phyloP scores from a whole-genome alignment of 92 coral and sea anemone genomes.

The Montipora capitata region DNA sequence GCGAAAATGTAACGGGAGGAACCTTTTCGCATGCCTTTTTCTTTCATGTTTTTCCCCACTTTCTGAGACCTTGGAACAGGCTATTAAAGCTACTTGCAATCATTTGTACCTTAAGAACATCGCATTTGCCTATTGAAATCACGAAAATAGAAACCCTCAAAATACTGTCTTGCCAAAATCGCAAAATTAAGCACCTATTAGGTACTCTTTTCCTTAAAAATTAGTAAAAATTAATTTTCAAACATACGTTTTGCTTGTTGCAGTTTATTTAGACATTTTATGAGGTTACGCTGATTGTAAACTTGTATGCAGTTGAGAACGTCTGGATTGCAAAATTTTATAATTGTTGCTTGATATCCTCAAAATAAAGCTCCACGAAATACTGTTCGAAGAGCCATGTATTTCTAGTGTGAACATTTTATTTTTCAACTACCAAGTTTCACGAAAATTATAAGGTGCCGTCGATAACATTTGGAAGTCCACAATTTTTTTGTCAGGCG shows the following conservation, averaged over 20 bases:
- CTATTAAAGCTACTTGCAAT: no score
- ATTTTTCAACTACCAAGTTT: conserved; percentile 4
- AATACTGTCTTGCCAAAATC: conserved; percentile 4
- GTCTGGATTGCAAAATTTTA: conserved; percentile 2
- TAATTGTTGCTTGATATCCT: conserved; percentile 10
- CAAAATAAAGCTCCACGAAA: background rate
- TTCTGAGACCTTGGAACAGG: no score
- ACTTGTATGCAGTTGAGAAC: background rate
- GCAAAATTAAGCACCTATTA: conserved; percentile 7
- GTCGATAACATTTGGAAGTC: background rate
- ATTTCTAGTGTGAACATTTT: conserved; percentile 2
- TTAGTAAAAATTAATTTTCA: no score
- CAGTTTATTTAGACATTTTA: no score
- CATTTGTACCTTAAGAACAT: background rate
- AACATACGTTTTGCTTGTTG: no score
- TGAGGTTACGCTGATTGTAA: background rate
- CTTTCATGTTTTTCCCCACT: background rate
- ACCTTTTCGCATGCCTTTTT: conserved; percentile 9
- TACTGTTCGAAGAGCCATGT: conserved; percentile 10
- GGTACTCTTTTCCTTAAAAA: background rate
- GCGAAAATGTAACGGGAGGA: conserved; percentile 10
- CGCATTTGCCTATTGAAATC: background rate
- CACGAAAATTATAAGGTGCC: conserved; percentile 2
- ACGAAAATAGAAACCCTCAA: background rate
- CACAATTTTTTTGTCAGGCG: conserved; percentile 6